phyloP scores from a whole-genome alignment of 2,113 vertebrate species.

The Sander vitreus region DNA sequence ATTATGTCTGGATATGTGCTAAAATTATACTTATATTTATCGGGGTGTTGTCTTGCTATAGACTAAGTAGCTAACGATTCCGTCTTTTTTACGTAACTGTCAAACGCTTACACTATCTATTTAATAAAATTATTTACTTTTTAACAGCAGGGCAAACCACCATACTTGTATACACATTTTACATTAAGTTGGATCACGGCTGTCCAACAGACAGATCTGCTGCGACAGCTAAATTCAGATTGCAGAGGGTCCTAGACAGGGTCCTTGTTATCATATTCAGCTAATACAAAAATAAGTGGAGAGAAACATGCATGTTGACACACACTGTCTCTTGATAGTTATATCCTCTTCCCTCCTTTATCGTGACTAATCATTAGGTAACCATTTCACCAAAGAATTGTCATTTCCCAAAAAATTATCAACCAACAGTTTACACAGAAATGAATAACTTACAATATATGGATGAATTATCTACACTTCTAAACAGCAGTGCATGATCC shows the following conservation, averaged over 20 bases:
- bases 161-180: background rate
- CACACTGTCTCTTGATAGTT: background rate
- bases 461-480: constrained; percentile 3
- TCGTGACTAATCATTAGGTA: background rate
- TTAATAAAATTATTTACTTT: background rate
- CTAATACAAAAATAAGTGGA: no score
- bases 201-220: background rate
- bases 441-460: background rate
- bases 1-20: background rate
- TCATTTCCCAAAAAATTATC: constrained; percentile 9
- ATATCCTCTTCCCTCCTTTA: background rate
- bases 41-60: background rate
- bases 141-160: no score
- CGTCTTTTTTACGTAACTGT: background rate
- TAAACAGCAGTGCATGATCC: background rate
- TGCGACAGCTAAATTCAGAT: no score
- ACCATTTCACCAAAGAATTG: background rate
- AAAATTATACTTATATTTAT: no score
- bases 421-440: background rate
- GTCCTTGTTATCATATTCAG: background rate
- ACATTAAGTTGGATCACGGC: background rate
- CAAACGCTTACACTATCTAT: background rate
- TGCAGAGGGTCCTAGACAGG: background rate
- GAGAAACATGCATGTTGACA: background rate
- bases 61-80: background rate